Percentiles rank a stretch among this genome's conserved stretches.
Conservation (phyloP, 2,113 vertebrate species). For the Odontesthes bonariensis region DNA sequence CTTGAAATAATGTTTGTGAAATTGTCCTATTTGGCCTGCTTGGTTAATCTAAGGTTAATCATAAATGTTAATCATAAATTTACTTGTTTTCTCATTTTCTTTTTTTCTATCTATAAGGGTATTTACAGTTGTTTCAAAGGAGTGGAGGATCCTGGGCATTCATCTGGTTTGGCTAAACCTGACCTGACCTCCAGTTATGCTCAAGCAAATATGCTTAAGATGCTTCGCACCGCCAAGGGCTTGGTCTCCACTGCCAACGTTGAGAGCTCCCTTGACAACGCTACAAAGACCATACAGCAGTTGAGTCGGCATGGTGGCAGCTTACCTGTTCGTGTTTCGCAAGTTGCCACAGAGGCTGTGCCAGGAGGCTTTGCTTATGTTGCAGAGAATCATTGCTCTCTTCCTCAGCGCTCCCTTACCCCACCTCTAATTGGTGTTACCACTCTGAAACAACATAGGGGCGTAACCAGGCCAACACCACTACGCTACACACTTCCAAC, state of each 20-base stretch:
- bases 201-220: slow-evolving; percentile 94
- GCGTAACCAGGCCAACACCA: slow-evolving; percentile 76
- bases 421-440: slow-evolving; percentile 65
- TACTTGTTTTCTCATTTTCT: not conserved
- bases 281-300: slow-evolving; percentile 92
- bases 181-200: slow-evolving; percentile 91
- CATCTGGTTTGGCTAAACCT: slow-evolving; percentile 82
- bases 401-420: slow-evolving; percentile 66
- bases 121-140: slow-evolving; percentile 98
- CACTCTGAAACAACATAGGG: slow-evolving; percentile 75
- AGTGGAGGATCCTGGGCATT: slow-evolving; percentile 88
- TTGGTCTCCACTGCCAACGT: slow-evolving; percentile 92
- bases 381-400: slow-evolving; percentile 72
- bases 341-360: slow-evolving; percentile 69
- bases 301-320: slow-evolving; percentile 87
- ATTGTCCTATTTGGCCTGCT: slow-evolving; percentile 2
- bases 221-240: slow-evolving; percentile 95
- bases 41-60: slow-evolving; percentile 29
- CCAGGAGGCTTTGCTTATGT: slow-evolving; percentile 76
- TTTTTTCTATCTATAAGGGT: slow-evolving; percentile 81
- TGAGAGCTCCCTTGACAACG: slow-evolving; percentile 91
- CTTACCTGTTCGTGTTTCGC: slow-evolving; percentile 78
- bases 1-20: slow-evolving; percentile 33
- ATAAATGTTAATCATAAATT: not conserved
- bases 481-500: slow-evolving; percentile 84